phyloP scores from a whole-genome alignment of 1,140 invertebrate species.

The Micrasema longulum region DNA sequence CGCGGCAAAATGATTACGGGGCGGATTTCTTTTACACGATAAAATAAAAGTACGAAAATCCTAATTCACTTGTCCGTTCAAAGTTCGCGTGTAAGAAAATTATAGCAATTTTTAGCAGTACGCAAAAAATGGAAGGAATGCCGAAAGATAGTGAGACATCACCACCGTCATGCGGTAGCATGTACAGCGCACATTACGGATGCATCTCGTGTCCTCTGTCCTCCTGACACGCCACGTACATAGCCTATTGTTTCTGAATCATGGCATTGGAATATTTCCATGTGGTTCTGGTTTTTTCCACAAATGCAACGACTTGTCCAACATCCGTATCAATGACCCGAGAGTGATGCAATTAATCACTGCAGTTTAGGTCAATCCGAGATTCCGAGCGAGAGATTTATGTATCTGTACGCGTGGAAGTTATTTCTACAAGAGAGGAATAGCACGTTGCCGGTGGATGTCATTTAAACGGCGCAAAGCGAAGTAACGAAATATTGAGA shows the following conservation, averaged over 20 bases:
- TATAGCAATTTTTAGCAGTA: too few species aligned
- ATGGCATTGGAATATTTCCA: constrained; percentile 20
- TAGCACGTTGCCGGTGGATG: too few species aligned
- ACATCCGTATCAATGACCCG: constrained; percentile 25
- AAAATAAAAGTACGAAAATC: too few species aligned
- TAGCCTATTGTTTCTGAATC: constrained; percentile 19
- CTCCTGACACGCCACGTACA: constrained; percentile 12
- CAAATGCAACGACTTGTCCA: constrained; percentile 4
- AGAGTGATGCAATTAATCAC: constrained; percentile 9
- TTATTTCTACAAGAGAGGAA: background rate
- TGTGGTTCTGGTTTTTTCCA: background rate
- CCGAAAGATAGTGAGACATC: background rate
- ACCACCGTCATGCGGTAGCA: background rate
- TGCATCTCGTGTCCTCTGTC: constrained; percentile 7
- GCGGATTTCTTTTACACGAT: too few species aligned
- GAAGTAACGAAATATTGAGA: too few species aligned
- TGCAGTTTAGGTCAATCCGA: background rate
- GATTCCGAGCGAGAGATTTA: background rate
- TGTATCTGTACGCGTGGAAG: background rate
- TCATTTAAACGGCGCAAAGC: too few species aligned
- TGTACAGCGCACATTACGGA: constrained; percentile 9
- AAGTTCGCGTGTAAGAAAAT: too few species aligned
- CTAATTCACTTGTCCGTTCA: too few species aligned
- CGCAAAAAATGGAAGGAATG: background rate
- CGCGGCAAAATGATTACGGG: too few species aligned